Evolutionary conservation across 2,113 vertebrate species (phyloP), one percentile per base, ranked within the genome.

Genomic region (Aramus guarauna): DNA sequence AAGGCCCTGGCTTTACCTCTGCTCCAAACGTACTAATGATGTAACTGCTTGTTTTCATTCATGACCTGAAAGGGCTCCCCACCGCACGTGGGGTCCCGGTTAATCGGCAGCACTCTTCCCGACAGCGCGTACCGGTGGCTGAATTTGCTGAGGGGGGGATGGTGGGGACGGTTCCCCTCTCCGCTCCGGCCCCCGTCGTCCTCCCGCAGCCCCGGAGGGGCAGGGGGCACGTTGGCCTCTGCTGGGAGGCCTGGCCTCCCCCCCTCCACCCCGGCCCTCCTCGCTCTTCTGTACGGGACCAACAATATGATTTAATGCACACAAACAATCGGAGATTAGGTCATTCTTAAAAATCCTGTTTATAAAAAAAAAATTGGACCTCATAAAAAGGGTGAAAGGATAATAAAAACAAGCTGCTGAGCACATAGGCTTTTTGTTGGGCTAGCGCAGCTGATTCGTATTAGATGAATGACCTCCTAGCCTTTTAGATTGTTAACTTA

Each of bases 281-380:
- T 21, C 0, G 1, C 78, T 93, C 90, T 95, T 97, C 97, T 98
- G 96, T 97, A 97, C 24, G 3, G 85, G 90, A 97, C 97, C 95
- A 97, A 93, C 96, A 97, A 95, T 80, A 26, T 98, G 98, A 98
- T 98, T 98, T 98, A 98, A 97, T 98, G 97, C 97, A 96, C 97
- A 97, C 98, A 98, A 98, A 98, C 98, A 98, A 97, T 97, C 56
- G 60, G 95, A 98, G 98, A 98, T 98, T 98, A 98, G 98, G 98
- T 98, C 98, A 98, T 98, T 98, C 98, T 98, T 98, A 97, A 98
- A 98, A 98, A 98, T 97, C 96, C 96, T 98, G 97, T 98, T 98
- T 98, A 98, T 98, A 96, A 98, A 98, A 98, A 98, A 97, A 98
- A 98, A 98, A 97, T 97, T 97, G 97, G 97, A 97, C 96, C 98